These are phyloP conservation scores for Zaprionus tsacasi DNA, from an alignment of 1,140 invertebrate genomes.

Conservation along the genomic window DNA sequence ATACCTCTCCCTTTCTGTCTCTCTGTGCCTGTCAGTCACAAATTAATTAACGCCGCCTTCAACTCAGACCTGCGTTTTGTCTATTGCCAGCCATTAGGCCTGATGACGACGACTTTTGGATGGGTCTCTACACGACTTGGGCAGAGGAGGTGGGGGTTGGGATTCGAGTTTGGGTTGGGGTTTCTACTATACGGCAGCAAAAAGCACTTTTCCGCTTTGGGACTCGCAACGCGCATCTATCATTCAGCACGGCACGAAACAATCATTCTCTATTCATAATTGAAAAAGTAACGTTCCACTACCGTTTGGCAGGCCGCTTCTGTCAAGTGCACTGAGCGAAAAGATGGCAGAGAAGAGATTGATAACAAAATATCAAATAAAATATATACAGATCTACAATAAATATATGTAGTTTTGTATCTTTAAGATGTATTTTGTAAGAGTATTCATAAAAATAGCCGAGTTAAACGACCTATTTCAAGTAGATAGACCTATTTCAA, in stretches of 20 bases:
- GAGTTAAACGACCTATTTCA: too few relatives aligned
- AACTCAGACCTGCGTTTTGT: conserved; percentile 25
- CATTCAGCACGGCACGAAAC: conserved; percentile 52
- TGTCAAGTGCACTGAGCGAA: conserved; percentile 6
- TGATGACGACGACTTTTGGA: conserved; percentile 43
- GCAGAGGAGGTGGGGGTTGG: background rate
- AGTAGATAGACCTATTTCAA: too few relatives aligned
- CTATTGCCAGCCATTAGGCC: conserved; percentile 58
- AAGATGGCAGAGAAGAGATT: background rate
- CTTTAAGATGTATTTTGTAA: too few relatives aligned
- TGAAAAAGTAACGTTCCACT: conserved; percentile 76
- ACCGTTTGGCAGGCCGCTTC: conserved; percentile 64
- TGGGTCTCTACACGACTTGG: background rate
- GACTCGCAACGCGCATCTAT: conserved; percentile 37
- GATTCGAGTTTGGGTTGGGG: background rate
- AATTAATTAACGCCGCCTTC: conserved; percentile 67
- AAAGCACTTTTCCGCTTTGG: conserved; percentile 19
- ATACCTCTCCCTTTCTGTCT: conserved; percentile 33
- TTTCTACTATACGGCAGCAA: background rate
- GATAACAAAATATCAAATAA: too few relatives aligned
- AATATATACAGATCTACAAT: too few relatives aligned
- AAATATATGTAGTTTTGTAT: too few relatives aligned
- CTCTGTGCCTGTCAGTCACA: conserved; percentile 57
- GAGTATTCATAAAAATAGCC: too few relatives aligned
- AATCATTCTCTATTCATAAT: conserved; percentile 81